These are phyloP conservation scores for Peribatodes rhomboidaria DNA, from an alignment of 2,888 invertebrate species.

Conservation along the genomic window DNA sequence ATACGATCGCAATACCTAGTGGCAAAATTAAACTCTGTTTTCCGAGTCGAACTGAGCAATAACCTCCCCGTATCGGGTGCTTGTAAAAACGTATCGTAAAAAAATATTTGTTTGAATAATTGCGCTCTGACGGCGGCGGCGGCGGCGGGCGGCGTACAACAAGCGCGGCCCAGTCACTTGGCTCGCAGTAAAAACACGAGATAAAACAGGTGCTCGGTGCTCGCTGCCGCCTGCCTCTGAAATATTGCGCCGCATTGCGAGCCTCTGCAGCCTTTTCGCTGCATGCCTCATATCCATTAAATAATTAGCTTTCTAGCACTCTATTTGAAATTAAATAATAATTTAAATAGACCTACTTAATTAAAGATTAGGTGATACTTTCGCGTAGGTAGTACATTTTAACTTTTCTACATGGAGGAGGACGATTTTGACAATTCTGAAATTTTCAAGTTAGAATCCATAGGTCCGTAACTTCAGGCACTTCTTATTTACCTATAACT, in stretches of 20 bases:
- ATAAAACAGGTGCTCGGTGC: conserved; percentile 81
- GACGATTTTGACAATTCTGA: too few species aligned
- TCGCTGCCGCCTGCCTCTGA: conserved; percentile 58
- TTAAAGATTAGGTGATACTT: background rate
- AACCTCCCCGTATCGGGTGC: conserved; percentile 37
- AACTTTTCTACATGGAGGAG: background rate
- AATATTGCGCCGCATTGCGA: conserved; percentile 78
- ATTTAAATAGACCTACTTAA: background rate
- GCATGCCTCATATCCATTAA: conserved; percentile 35
- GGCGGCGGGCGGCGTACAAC: conserved; percentile 9
- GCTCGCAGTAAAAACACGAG: conserved; percentile 72
- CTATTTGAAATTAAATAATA: conserved; percentile 1
- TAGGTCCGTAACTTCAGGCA: too few species aligned
- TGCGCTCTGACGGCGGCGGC: conserved; percentile 42
- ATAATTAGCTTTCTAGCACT: conserved; percentile 28
- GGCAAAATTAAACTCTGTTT: conserved; percentile 8
- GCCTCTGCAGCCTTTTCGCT: conserved; percentile 62
- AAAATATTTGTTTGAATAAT: conserved; percentile 49
- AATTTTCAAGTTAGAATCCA: too few species aligned
- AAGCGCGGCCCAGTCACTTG: conserved; percentile 56
- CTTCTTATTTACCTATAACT: background rate
- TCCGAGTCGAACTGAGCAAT: conserved; percentile 16
- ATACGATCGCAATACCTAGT: background rate
- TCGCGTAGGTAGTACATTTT: background rate
- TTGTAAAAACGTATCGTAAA: conserved; percentile 42